Evolutionary conservation across 1,140 invertebrate species (phyloP), one percentile per base, ranked within the genome.

Genomic region (Neodiprion virginianus): DNA sequence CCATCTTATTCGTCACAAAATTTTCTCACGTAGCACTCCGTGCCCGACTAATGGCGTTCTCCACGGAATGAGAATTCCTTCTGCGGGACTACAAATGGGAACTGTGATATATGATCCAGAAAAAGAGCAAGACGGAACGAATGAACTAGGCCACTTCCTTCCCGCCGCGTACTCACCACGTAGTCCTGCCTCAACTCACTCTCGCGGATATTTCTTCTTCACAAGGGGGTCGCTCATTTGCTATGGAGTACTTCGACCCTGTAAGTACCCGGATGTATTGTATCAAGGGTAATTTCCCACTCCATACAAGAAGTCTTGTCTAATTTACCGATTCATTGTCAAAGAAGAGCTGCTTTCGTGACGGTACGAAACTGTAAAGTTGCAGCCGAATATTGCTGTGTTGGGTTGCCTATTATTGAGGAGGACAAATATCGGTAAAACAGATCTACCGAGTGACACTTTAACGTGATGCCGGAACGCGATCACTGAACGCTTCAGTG

Each of bases 11-110:
- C 53, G 53, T 61, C 53, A 61, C 53, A 61, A 61, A 61, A 61
- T 61, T 61, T 61, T 61, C 53, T 61, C 53, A 61, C 53, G 53
- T 61, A 61, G 53, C 53, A 61, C 53, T 61, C 7, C 53, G 53
- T 17, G 53, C 53, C 53, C 53, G 53, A 61, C 53, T 61, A 61
- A 61, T 61, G n/a, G 53, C 53, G 53, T 61, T 61, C 53, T 61
- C n/a, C n/a, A 14, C 53, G 53, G 53, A 61, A 61, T 61, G 53
- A 61, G 53, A 61, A 61, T 61, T 61, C 53, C 53, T 61, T 61
- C 53, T 61, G 53, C 53, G 53, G 53, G 53, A 61, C 53, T 61
- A 61, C 53, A 61, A 61, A 61, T 61, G 53, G 53, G 53, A 61
- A 61, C 53, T 61, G 53, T 61, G 53, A 61, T 61, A 61, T 61